Conservation (phyloP, 2,797 vertebrate species). For the Sebastes miniatus region DNA sequence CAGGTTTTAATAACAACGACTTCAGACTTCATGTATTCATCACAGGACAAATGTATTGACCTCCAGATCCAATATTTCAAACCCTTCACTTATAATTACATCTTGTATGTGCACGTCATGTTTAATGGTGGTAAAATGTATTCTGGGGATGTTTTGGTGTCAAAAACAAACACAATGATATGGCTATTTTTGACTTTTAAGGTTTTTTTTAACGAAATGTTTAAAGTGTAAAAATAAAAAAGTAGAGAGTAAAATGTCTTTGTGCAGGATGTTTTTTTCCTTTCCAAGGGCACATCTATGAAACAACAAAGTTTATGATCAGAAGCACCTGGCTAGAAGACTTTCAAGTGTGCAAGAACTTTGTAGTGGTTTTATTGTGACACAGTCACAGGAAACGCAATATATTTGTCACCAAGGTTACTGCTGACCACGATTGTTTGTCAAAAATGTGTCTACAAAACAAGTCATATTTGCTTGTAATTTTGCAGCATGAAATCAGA, state of each 20-base stretch:
- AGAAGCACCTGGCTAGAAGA: background rate
- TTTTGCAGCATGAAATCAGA: background rate
- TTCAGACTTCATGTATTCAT: background rate
- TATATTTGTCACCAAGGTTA: too few relatives aligned
- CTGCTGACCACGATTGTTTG: too few relatives aligned
- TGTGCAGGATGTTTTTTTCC: too few relatives aligned
- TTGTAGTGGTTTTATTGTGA: background rate
- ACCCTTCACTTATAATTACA: background rate
- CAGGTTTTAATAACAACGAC: background rate
- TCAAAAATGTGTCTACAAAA: too few relatives aligned
- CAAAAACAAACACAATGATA: background rate
- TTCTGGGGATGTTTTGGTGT: background rate
- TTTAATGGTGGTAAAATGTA: background rate
- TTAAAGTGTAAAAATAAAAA: background rate
- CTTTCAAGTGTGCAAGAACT: background rate
- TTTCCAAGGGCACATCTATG: too few relatives aligned
- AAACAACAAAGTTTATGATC: background rate
- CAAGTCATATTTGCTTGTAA: too few relatives aligned
- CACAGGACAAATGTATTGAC: background rate
- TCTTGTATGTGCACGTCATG: too few relatives aligned
- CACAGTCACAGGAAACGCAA: too few relatives aligned
- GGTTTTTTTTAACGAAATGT: background rate
- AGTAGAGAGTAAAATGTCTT: background rate
- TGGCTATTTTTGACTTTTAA: background rate
- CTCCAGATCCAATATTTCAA: background rate